Base-by-base conservation (phyloP, 2,797 vertebrate genomes). In the Jordanella pulchra region DNA sequence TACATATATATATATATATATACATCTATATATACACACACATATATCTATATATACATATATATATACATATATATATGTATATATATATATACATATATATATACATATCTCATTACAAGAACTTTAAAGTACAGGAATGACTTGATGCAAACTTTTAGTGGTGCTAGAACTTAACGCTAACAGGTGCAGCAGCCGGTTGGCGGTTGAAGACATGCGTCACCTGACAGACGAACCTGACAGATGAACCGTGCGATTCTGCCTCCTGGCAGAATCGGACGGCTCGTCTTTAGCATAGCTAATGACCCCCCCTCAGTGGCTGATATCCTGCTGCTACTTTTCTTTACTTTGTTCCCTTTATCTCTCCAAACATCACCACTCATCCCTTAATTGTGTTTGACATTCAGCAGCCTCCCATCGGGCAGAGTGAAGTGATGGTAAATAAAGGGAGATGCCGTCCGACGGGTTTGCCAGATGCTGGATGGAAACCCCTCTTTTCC, bases 401-500 rank as follows among this genome's bases (percentile, higher is more conserved):
- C 71, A 17, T 15, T 32, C 42, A 4, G 44, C 71, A 28, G 10
- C 77, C 77, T 78, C 84, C 81, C 81, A 35, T 65, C 30, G 77
- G 73, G 69, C 45, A 32, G 61, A 44, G 53, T 25, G 63, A 55
- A 73, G 80, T 32, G 47, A 32, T n/a, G 77, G 73, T 78, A 72
- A 84, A 87, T 80, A 85, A 80, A 71, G 72, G 61, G 15, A 72
- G 72, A 70, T 25, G 73, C 30, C 3, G 14, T 30, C 14, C 15
- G 68, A 74, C 64, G 72, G 79, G 78, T 60, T 13, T 73, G 85
- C 89, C 93, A 94, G 93, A 92, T 93, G 93, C 88, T 87, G 75
- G 82, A 84, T 25, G 79, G 77, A 76, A 51, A 4, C 23, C n/a
- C 42, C 67, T 27, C 23, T n/a, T 21, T 12, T 35, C 21, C 32